Percentiles rank a stretch among this genome's conserved stretches.
These are phyloP conservation scores for Poeciliopsis prolifica DNA, from an alignment of 2,113 vertebrate species.

Conservation along the genomic window DNA sequence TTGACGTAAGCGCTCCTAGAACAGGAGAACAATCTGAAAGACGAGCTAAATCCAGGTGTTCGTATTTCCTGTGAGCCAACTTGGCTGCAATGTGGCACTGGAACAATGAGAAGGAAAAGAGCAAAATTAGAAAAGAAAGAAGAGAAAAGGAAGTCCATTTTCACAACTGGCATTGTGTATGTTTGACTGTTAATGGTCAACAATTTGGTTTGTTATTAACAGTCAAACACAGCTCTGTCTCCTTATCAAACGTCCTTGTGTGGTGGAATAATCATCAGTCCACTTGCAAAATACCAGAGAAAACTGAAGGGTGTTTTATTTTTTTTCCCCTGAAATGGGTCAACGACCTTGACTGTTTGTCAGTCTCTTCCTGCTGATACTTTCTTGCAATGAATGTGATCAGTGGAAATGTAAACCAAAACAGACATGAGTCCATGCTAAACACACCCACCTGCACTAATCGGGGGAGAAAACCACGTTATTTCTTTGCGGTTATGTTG, in stretches of 20 bases:
- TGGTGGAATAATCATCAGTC: constrained; percentile 56
- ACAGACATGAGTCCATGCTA: constrained; percentile 8
- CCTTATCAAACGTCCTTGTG: constrained; percentile 5
- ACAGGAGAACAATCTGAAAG: constrained; percentile 43
- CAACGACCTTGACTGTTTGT: constrained; percentile 68
- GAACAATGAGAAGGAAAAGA: constrained; percentile 72
- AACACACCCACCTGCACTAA: constrained; percentile 36
- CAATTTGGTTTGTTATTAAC: constrained; percentile 24
- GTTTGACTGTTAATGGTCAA: constrained; percentile 42
- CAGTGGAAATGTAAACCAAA: constrained; percentile 52
- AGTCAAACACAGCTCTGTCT: constrained; percentile 44
- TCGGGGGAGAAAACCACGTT: not conserved
- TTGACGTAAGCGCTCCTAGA: constrained; percentile 6
- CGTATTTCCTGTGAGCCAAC: constrained; percentile 30
- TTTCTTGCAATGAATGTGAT: constrained; percentile 64
- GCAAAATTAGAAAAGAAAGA: constrained; percentile 45
- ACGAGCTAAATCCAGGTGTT: constrained; percentile 64
- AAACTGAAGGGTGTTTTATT: constrained; percentile 44
- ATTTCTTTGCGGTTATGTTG: constrained; percentile 27
- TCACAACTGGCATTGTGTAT: constrained; percentile 23
- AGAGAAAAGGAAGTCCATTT: constrained; percentile 43
- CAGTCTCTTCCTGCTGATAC: constrained; percentile 62
- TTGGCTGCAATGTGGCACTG: constrained; percentile 47
- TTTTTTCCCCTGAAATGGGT: constrained; percentile 47
- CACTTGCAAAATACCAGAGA: constrained; percentile 49